Evolutionary conservation across 2,797 vertebrate genomes (phyloP), one percentile per base, ranked within the genome.

Genomic region (Silurus lanzhouensis): DNA sequence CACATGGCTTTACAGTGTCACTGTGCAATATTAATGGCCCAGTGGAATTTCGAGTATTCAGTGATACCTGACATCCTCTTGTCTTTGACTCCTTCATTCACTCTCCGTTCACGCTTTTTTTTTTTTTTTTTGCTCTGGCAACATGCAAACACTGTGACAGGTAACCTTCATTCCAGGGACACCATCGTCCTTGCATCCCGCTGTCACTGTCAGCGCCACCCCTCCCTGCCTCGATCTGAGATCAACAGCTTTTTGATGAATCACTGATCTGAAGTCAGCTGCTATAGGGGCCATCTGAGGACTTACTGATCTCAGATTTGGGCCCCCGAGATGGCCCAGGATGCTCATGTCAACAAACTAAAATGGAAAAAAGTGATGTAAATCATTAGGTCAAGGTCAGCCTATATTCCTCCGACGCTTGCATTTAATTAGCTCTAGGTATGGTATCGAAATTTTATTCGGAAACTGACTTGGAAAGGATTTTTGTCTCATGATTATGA

Each of bases 1-100:
- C 83, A 67, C 58, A 79, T 63, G 20, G 48, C 55, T 83, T 46
- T 63, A 78, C 85, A 38, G 46, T 74, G 60, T 52, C 80, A 68
- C 77, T 76, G 70, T 85, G 70, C 79, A 85, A 85, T 85, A 85
- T 85, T 85, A 85, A 85, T 85, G 79, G 78, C 78, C 79, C 60
- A 25, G 79, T 75, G 71, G 84, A 85, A 85, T 85, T 68, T 61
- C 31, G n/a, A 61, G 70, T 25, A 66, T 75, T 81, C 58, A 81
- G 81, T 25, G 78, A 85, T 74, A 85, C 78, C 78, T 72, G 78
- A 74, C 78, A 52, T 81, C 71, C 71, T 46, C 70, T 63, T 72
- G 55, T 80, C 57, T 57, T n/a, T 66, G 31, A 61, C 64, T 48
- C 20, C 19, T 80, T 71, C 25, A 84, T 64, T 84, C 20, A 74